These are phyloP conservation scores for Drosophila serrata DNA, from an alignment of 1,140 invertebrate species.

Conservation along the genomic window DNA sequence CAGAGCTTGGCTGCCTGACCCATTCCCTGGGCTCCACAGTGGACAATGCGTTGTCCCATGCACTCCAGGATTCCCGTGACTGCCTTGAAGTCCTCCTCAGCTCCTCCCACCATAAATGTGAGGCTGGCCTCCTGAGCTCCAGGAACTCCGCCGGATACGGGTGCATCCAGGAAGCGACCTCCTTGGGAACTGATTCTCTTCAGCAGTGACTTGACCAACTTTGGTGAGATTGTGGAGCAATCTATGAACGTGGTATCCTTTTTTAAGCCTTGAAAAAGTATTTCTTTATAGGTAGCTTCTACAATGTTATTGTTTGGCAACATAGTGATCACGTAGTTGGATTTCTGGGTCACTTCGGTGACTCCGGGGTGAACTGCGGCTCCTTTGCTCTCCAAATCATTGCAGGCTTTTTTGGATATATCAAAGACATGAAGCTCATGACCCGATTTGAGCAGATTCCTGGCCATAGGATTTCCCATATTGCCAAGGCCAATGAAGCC, in stretches of 20 bases:
- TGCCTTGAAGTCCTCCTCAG: constrained; percentile 89
- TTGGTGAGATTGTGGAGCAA: constrained; percentile 97
- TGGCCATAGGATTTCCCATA: constrained; percentile 98
- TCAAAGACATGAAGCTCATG: constrained; percentile 94
- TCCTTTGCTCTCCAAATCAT: constrained; percentile 89
- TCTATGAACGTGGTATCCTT: constrained; percentile 92
- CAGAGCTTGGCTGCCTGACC: constrained; percentile 98
- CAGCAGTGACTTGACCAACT: constrained; percentile 90
- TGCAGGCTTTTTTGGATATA: constrained; percentile 89
- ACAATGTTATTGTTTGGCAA: constrained; percentile 94
- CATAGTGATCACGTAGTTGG: constrained; percentile 96
- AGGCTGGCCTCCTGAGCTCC: constrained; percentile 95
- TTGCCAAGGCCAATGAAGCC: constrained; percentile 97
- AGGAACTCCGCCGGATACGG: constrained; percentile 98
- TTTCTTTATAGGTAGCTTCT: constrained; percentile 87
- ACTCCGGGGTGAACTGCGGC: constrained; percentile 89
- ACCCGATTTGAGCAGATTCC: constrained; percentile 95
- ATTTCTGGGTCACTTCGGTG: constrained; percentile 91
- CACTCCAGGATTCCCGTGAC: constrained; percentile 90
- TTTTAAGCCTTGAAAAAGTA: constrained; percentile 60
- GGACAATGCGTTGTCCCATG: constrained; percentile 96
- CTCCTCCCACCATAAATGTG: constrained; percentile 98
- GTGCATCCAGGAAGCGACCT: constrained; percentile 95
- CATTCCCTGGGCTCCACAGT: constrained; percentile 95
- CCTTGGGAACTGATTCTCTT: constrained; percentile 88